Percentiles rank a stretch among this genome's conserved stretches.
Evolutionary conservation across 2,797 vertebrate species (phyloP).

Genomic region (Halcyon smyrnensis): DNA sequence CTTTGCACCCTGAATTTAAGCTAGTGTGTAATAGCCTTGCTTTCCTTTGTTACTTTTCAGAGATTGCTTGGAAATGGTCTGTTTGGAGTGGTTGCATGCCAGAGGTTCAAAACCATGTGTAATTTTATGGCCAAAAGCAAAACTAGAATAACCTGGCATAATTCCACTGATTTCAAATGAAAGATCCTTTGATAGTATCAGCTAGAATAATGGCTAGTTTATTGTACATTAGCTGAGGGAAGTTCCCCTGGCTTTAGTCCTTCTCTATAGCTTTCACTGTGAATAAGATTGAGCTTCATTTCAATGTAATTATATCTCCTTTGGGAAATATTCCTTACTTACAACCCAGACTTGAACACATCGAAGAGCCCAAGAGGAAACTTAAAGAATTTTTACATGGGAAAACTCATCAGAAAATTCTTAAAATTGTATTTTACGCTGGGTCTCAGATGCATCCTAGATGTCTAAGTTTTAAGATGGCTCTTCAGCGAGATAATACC

Average conservation of each 20-base stretch:
- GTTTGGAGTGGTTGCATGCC: background rate
- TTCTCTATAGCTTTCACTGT: background rate
- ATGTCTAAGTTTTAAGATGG: background rate
- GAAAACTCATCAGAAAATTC: constrained; percentile 15
- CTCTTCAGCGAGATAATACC: background rate
- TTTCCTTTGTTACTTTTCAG: background rate
- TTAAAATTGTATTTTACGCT: background rate
- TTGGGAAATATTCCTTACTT: constrained; percentile 22
- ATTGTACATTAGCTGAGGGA: background rate
- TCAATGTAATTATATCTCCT: constrained; percentile 3
- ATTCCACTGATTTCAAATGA: constrained; percentile 23
- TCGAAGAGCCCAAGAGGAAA: background rate
- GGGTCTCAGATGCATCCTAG: background rate
- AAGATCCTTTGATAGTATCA: background rate
- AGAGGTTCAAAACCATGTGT: background rate
- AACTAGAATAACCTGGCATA: background rate
- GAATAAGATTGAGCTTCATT: background rate
- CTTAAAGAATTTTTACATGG: background rate
- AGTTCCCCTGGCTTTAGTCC: background rate
- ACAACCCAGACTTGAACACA: background rate
- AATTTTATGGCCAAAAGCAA: background rate
- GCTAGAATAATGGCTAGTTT: constrained; percentile 4
- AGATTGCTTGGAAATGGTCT: background rate
- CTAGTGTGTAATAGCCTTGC: background rate
- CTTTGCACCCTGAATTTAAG: background rate